phyloP scores from a whole-genome alignment of 2,888 invertebrate species.

The Hedya salicella region DNA sequence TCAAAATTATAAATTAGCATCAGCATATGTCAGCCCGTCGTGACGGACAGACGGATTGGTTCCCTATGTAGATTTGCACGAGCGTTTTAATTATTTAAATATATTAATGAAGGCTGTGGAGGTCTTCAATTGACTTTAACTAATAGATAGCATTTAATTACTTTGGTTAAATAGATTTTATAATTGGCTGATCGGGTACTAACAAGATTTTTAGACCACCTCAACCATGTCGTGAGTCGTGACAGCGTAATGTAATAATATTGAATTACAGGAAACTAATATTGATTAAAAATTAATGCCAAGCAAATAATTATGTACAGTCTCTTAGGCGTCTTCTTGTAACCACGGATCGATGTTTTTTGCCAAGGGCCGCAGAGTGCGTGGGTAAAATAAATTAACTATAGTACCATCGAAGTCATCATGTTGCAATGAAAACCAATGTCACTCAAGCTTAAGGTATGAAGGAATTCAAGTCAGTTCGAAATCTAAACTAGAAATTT shows the following conservation, averaged over 20 bases:
- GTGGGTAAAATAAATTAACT: too few relatives aligned
- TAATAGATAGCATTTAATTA: constrained; percentile 45
- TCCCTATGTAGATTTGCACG: constrained; percentile 38
- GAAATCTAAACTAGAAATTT: background rate
- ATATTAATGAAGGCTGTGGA: constrained; percentile 41
- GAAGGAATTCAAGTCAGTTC: background rate
- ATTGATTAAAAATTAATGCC: background rate
- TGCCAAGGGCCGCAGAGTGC: too few relatives aligned
- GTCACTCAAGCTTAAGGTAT: too few relatives aligned
- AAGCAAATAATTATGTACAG: too few relatives aligned
- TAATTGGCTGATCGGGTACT: constrained; percentile 27
- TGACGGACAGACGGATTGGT: constrained; percentile 54
- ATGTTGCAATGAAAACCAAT: too few relatives aligned
- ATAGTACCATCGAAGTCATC: too few relatives aligned
- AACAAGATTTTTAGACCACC: background rate
- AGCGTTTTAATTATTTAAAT: constrained; percentile 41
- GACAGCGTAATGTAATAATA: background rate
- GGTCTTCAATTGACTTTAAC: constrained; percentile 44
- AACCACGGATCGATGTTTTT: too few relatives aligned
- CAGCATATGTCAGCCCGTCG: constrained; percentile 62
- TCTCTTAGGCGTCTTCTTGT: too few relatives aligned
- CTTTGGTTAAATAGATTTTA: constrained; percentile 42
- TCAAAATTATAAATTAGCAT: constrained; percentile 76
- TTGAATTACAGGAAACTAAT: background rate
- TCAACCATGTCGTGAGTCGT: background rate